Evolutionary conservation across 2,797 vertebrate species (phyloP), one percentile per base, ranked within the genome.

Genomic region (Pampus argenteus): DNA sequence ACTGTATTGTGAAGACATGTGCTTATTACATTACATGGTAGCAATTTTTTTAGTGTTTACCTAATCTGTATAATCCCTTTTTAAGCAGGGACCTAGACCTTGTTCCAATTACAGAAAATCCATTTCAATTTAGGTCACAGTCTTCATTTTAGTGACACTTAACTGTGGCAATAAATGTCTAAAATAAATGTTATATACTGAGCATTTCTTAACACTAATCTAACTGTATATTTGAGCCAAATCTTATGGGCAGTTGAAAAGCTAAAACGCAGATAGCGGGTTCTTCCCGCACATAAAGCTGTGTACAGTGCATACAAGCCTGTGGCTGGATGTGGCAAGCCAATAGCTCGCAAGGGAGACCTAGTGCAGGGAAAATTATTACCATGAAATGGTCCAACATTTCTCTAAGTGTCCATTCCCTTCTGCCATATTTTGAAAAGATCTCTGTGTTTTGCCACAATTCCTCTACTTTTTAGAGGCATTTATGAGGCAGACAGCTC

Each of bases 401-500:
- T 58, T 73, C 62, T 68, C 52, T 2, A 54, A 77, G 57, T 74
- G 72, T 83, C 67, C 59, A 59, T 68, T 79, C 49, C 38, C 15
- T 40, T 59, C 70, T 57, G 26, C 48, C 49, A 49, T 56, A 67
- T 73, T 82, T 70, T 55, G 47, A 81, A 77, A 84, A 64, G 45
- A 81, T 66, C 71, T 56, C 56, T 26, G 49, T 18, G 0, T 78
- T 81, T 79, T 9, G 15, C 59, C 23, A 52, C 57, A 29, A 76
- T 85, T 62, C 54, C 47, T 81, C 64, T 48, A 28, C 63, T 76
- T 76, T 74, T 83, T 20, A 64, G 50, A 68, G 56, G 61, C 78
- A 83, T 89, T 86, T 76, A 75, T 90, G 86, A 86, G 70, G 42
- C 59, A 36, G 73, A 65, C 72, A 63, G 65, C 76, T 66, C 71